Conservation (phyloP, 2,888 invertebrate species). For the Meandrusa payeni region DNA sequence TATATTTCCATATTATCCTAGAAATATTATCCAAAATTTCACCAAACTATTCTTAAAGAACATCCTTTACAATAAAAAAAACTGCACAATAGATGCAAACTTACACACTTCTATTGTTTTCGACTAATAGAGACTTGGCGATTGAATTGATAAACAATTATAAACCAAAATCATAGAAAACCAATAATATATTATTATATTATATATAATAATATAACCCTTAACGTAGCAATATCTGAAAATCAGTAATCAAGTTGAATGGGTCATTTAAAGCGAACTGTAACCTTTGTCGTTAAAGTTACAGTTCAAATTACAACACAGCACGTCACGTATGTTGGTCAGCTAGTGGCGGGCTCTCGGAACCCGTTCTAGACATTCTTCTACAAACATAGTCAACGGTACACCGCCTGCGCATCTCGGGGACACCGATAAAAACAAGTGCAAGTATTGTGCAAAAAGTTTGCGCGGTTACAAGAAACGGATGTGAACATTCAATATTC, state of each 20-base stretch:
- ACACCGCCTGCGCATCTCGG: slow-evolving; percentile 31
- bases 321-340: slow-evolving; percentile 34
- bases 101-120: too few species aligned
- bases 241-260: slow-evolving; percentile 34
- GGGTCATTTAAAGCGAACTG: slow-evolving; percentile 20
- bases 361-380: slow-evolving; percentile 62
- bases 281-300: slow-evolving; percentile 25
- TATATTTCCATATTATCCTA: too few species aligned
- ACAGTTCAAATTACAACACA: slow-evolving; percentile 31
- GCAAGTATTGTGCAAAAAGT: slow-evolving; percentile 3
- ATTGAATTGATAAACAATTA: too few species aligned
- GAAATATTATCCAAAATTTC: too few species aligned
- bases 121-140: too few species aligned
- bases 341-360: slow-evolving; percentile 49
- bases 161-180: too few species aligned
- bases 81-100: too few species aligned
- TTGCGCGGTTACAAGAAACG: background rate
- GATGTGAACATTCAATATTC: too few species aligned
- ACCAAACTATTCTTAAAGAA: too few species aligned
- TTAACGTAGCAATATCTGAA: slow-evolving; percentile 36
- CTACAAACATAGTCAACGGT: slow-evolving; percentile 44
- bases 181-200: too few species aligned
- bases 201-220: too few species aligned
- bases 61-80: too few species aligned
- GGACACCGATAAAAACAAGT: slow-evolving; percentile 6